Base-by-base conservation (phyloP, 2,113 vertebrate genomes). In the Cyprinus carpio region DNA sequence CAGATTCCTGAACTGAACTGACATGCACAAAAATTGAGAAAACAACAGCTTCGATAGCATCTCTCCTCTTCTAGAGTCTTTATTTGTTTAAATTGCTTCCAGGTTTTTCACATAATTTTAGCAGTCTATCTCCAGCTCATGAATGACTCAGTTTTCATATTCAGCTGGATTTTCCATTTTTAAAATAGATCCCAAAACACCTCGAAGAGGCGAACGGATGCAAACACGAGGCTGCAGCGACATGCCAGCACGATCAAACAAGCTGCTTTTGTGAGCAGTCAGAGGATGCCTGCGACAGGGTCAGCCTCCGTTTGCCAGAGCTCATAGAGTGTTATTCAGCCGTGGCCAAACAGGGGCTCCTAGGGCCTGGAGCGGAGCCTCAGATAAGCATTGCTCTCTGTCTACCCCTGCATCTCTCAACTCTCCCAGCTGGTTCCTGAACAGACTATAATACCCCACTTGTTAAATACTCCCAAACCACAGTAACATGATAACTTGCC, bases 241-340 rank as follows among this genome's bases (percentile, higher is more conserved):
- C 91, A 93, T 89, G 90, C 92, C 60, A 64, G 92, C 93, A 94
- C 91, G 29, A 92, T 90, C 87, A 91, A 93, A 96, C 94, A 97
- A 96, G 94, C 89, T 90, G 92, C 95, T 96, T 96, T 96, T 96
- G 94, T 95, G 94, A 95, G 92, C 91, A 90, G 92, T 56, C 82
- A 92, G 95, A 95, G 95, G 96, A 96, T 93, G 93, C 93, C 93
- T 94, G 93, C 91, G 90, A 91, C 67, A 89, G 93, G 95, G 95
- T 95, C 95, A 95, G 93, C 85, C 91, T 89, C 82, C 89, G 89
- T 90, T 90, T 91, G 93, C 95, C 96, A 95, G 95, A 90, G 87
- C 91, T 93, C 92, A 94, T 90, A 85, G 94, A 92, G 91, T 92
- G 92, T 94, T 94, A 95, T 95, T 95, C 94, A 96, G 92, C 93